These are phyloP conservation scores for Toxotes chatareus DNA, from an alignment of 2,113 vertebrate species.

Conservation along the genomic window DNA sequence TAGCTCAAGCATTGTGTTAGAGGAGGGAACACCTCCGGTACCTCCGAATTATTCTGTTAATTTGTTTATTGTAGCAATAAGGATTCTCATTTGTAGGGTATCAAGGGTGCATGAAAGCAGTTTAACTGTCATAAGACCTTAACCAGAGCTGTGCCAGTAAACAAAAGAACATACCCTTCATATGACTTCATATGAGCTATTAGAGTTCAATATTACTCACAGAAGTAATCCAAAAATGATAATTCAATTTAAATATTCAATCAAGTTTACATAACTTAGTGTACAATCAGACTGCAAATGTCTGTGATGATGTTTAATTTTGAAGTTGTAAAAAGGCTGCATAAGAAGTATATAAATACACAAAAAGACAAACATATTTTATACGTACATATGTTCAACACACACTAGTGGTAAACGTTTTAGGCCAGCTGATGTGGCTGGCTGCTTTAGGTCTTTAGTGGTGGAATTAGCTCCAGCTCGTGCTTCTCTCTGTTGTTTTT, in stretches of 20 bases:
- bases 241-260: background rate
- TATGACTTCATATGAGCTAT: too few species aligned
- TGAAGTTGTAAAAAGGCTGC: background rate
- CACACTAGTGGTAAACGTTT: slow-evolving; percentile 37
- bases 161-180: background rate
- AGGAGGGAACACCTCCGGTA: background rate
- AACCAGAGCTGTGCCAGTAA: background rate
- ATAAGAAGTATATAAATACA: background rate
- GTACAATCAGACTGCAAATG: background rate
- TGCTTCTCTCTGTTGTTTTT: slow-evolving; percentile 78
- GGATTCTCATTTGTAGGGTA: background rate
- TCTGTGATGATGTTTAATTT: background rate
- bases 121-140: background rate
- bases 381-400: slow-evolving; percentile 1
- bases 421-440: slow-evolving; percentile 42
- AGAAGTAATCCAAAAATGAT: background rate
- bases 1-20: background rate
- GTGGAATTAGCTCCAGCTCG: slow-evolving; percentile 66
- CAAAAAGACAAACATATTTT: background rate
- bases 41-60: background rate
- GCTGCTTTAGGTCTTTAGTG: slow-evolving; percentile 63
- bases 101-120: background rate
- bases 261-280: background rate
- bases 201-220: background rate
- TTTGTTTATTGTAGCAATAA: slow-evolving; percentile 6